Evolutionary conservation across 2,113 vertebrate species (phyloP).

Genomic region (Leptocoma aspasia): DNA sequence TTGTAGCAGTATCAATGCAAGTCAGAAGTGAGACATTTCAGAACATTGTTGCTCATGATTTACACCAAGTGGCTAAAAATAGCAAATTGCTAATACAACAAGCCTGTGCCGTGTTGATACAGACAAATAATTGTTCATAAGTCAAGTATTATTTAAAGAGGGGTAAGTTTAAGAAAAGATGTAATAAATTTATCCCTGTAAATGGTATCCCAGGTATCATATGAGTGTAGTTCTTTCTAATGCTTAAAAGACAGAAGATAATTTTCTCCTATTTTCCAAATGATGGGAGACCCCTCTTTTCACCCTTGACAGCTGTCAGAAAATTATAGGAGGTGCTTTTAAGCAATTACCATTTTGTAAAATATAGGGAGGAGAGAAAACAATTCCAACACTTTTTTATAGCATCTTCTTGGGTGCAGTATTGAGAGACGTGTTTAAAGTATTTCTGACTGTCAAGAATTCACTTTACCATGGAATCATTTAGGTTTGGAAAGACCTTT

Average conservation of each 20-base stretch:
- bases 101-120: conserved; percentile 22
- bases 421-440: not conserved
- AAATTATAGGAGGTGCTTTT: not conserved
- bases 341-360: not conserved
- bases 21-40: conserved; percentile 31
- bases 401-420: not conserved
- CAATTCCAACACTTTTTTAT: not conserved
- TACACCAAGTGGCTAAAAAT: conserved; percentile 34
- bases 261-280: not conserved
- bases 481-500: not conserved
- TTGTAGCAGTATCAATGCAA: not conserved
- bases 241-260: not conserved
- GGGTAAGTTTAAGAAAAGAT: not conserved
- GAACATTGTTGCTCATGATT: not conserved
- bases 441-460: conserved; percentile 18
- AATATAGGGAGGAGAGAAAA: not conserved
- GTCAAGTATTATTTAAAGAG: not conserved
- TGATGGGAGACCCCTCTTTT: not conserved
- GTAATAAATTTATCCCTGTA: not conserved
- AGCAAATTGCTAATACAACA: not conserved
- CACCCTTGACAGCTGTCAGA: not conserved
- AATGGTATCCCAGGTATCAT: not conserved
- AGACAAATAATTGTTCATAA: conserved; percentile 26
- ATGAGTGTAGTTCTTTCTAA: not conserved
- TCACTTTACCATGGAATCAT: not conserved